Evolutionary conservation across 2,888 invertebrate genomes (phyloP), one percentile per base, ranked within the genome.

Genomic region (Gasteruption jaculator): DNA sequence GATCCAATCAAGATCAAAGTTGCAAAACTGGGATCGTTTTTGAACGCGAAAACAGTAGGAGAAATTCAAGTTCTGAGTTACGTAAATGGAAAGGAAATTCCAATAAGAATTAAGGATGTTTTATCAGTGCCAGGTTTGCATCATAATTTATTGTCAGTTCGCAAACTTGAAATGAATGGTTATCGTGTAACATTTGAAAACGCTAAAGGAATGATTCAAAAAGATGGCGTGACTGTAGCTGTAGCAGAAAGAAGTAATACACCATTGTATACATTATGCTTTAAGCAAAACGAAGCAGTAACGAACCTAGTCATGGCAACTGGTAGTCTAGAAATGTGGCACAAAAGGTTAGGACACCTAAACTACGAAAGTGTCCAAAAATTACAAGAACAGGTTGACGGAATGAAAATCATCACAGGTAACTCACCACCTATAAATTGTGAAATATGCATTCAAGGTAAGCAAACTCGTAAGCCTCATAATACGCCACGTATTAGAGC

Each of bases 101-200:
- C 26, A 6, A 52, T 56, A 12, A 36, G 12, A 11, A 39, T 54
- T 15, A 44, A 40, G 38, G 41, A 45, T 12, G 41, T 53, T 26
- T 32, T 54, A 6, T 43, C 25, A 5, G 50, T 52, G 12, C 40
- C 53, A 4, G 41, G 39, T 4, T 32, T 54, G 4, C n/a, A 43
- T 14, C 37, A 31, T 22, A 53, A 57, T 41, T 25, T 55, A 8
- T 27, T 57, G 10, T 57, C 54, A 6, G 52, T 56, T 2, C 29
- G 48, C 20, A 50, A 43, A 40, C 30, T 53, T 2, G 57, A 55
- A 47, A 44, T 45, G 41, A 54, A 42, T 38, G 50, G 49, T 21
- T 53, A 45, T 33, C 19, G 26, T n/a, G 26, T 60, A 8, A 41
- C 41, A n/a, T 56, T 58, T 38, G 52, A 49, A 39, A 46, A 54